These are phyloP conservation scores for Vesta saturnalis DNA, from an alignment of 2,888 invertebrate species.

Conservation along the genomic window DNA sequence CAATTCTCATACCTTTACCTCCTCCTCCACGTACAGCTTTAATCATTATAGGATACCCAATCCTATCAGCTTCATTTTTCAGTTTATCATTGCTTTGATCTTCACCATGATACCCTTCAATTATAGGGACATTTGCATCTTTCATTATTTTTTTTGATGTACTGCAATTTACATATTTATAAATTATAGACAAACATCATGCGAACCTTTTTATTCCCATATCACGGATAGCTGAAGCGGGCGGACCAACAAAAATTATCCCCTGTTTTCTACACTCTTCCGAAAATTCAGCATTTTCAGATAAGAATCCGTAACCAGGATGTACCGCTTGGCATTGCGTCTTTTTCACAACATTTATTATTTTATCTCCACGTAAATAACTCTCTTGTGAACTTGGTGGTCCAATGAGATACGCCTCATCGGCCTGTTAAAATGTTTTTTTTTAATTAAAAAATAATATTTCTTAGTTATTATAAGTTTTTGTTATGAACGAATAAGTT, in stretches of 20 bases:
- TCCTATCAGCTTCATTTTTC: constrained; percentile 78
- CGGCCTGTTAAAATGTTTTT: constrained; percentile 98
- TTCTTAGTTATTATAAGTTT: no score
- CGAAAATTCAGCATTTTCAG: constrained; percentile 95
- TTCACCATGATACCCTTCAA: constrained; percentile 91
- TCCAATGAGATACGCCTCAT: constrained; percentile 93
- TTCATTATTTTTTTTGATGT: constrained; percentile 94
- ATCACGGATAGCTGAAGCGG: constrained; percentile 90
- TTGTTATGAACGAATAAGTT: no score
- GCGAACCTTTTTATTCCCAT: constrained; percentile 99
- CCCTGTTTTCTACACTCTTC: constrained; percentile 92
- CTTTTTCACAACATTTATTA: constrained; percentile 94
- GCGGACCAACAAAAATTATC: constrained; percentile 95
- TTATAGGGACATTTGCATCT: constrained; percentile 89
- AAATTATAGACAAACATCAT: no score
- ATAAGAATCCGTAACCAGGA: constrained; percentile 93
- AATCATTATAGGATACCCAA: constrained; percentile 98
- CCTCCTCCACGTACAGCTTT: constrained; percentile 99
- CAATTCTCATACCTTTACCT: constrained; percentile 95
- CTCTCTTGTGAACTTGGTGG: constrained; percentile 96
- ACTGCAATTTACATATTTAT: no score
- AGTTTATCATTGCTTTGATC: constrained; percentile 83
- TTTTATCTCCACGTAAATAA: constrained; percentile 96
- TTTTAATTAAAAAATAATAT: no score
- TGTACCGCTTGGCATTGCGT: constrained; percentile 95